phyloP scores from a whole-genome alignment of 2,888 invertebrate species.

The Hesperia comma region DNA sequence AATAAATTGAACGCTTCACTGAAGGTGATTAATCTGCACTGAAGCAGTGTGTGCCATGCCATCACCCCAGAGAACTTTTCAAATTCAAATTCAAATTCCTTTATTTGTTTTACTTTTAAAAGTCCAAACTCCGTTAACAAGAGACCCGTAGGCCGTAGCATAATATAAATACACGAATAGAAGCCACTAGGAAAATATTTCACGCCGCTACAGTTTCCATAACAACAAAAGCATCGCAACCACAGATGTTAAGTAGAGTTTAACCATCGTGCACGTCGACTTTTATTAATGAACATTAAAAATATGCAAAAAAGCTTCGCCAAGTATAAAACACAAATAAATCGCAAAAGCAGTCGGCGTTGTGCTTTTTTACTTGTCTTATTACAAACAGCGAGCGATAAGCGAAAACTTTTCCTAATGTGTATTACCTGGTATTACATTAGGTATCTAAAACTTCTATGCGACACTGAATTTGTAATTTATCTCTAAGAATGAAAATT shows the following conservation, averaged over 20 bases:
- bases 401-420: neutral
- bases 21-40: too few species aligned
- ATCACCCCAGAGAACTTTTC: too few species aligned
- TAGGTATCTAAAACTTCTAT: too few species aligned
- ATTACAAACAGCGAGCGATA: neutral
- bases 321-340: conserved; percentile 51
- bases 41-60: neutral
- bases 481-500: too few species aligned
- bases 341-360: conserved; percentile 47
- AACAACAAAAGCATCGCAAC: conserved; percentile 3
- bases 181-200: neutral
- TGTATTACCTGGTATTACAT: too few species aligned
- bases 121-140: too few species aligned
- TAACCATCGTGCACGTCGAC: conserved; percentile 46
- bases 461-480: too few species aligned
- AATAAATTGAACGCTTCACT: too few species aligned
- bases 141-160: too few species aligned
- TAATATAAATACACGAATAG: too few species aligned
- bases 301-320: conserved; percentile 56
- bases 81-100: too few species aligned
- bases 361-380: conserved; percentile 43
- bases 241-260: conserved; percentile 31
- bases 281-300: conserved; percentile 65
- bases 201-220: neutral
- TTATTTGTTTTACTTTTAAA: too few species aligned